Base-by-base conservation (phyloP, 2,888 invertebrate genomes). In the Limenitis camilla region DNA sequence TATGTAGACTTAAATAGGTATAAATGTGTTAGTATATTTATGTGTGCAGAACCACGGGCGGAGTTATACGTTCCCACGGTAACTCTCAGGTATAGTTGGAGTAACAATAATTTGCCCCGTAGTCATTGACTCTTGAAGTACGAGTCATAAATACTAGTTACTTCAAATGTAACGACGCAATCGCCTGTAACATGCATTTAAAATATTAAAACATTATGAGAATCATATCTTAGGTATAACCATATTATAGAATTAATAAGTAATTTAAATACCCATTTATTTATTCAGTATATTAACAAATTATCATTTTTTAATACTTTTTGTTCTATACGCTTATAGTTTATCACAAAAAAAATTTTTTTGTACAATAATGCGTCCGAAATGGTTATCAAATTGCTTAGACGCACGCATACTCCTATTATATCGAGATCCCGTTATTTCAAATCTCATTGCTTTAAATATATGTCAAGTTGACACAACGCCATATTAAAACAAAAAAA, bases 31-130 rank as follows among this genome's bases (percentile, higher is more conserved):
- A 10, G 19, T 33, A 40, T 8, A 40, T 8, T 35, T 40, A 64
- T 61, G 67, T 68, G 67, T 66, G 57, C 65, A 63, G 65, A 71
- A 69, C 64, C 64, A 62, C 63, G 61, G 60, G 60, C 62, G 64
- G 65, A 65, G 61, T 58, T 66, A 67, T 69, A 65, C 66, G 72
- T 82, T 83, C 81, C 80, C 80, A 82, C 82, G 81, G 76, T 74
- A 73, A 77, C 74, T 65, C 65, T 64, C 67, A 55, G 66, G 67
- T 65, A 61, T 61, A 69, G 66, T 64, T 68, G 63, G 65, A 74
- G 63, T 71, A 69, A 72, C 71, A 76, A 74, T 76, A 70, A 78
- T 79, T 75, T 72, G 69, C 72, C 69, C 65, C 63, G 63, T 66
- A 71, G 68, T 69, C 66, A 75, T 73, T 71, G 69, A 71, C 67